Conservation (phyloP, 2,113 vertebrate species). For the Odocoileus hemionus region DNA sequence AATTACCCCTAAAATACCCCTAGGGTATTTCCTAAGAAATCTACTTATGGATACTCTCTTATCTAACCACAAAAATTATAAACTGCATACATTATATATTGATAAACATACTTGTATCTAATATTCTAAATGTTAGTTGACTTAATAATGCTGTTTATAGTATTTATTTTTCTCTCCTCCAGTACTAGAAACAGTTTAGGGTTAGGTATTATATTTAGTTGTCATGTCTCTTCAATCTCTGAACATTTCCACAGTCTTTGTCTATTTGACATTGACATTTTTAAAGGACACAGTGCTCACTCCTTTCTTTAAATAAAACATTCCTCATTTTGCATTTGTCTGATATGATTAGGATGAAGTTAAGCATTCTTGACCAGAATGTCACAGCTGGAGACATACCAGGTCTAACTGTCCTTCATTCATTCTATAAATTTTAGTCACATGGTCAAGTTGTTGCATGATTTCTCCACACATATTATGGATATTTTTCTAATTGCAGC, state of each 20-base stretch:
- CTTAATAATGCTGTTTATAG: background rate
- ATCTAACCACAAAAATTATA: background rate
- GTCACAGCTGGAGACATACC: background rate
- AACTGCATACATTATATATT: background rate
- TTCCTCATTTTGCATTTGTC: background rate
- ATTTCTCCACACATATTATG: background rate
- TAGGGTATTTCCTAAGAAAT: background rate
- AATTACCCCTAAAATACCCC: too few relatives aligned
- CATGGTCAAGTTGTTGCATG: background rate
- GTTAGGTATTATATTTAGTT: background rate
- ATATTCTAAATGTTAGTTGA: background rate
- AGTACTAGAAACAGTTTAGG: background rate
- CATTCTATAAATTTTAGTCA: background rate
- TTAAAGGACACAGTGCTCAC: background rate
- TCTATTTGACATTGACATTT: background rate
- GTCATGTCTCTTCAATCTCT: background rate
- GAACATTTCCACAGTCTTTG: background rate
- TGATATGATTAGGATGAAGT: background rate
- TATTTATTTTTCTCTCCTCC: background rate
- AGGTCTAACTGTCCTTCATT: background rate
- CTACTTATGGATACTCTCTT: background rate
- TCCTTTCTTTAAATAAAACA: slow-evolving; percentile 15
- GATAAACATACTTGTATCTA: background rate
- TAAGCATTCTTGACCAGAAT: background rate
- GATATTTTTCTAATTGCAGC: background rate